Conservation (phyloP, 2,113 vertebrate species). For the Spheniscus mendiculus region DNA sequence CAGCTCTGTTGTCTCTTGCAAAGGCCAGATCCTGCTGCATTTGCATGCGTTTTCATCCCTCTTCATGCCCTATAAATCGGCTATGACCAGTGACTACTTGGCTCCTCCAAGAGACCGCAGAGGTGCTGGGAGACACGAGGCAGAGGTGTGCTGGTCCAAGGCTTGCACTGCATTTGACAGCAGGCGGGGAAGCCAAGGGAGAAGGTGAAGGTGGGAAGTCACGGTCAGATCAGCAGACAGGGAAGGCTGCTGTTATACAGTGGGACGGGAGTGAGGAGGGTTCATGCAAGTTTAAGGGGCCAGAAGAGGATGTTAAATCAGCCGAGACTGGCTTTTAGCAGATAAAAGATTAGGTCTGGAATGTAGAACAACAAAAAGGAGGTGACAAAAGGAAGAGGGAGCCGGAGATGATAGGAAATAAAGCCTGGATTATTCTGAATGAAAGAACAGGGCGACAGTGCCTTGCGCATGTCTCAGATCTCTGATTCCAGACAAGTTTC, state of each 20-base stretch:
- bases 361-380: background rate
- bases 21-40: background rate
- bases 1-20: background rate
- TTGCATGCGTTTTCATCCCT: background rate
- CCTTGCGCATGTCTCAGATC: background rate
- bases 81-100: background rate
- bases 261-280: background rate
- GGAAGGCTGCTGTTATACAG: background rate
- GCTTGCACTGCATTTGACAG: background rate
- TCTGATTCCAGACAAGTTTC: background rate
- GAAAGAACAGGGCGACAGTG: background rate
- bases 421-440: background rate
- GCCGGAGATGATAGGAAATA: background rate
- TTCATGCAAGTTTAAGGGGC: background rate
- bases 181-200: background rate
- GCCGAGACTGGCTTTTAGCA: background rate
- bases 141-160: background rate
- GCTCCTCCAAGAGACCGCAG: fast-evolving
- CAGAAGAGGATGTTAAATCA: background rate
- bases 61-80: background rate
- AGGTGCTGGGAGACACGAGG: background rate
- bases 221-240: background rate
- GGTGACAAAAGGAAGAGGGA: background rate
- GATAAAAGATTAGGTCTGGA: background rate
- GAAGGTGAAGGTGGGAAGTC: background rate